phyloP scores from a whole-genome alignment of 2,888 invertebrate species.

The Clanis bilineata region DNA sequence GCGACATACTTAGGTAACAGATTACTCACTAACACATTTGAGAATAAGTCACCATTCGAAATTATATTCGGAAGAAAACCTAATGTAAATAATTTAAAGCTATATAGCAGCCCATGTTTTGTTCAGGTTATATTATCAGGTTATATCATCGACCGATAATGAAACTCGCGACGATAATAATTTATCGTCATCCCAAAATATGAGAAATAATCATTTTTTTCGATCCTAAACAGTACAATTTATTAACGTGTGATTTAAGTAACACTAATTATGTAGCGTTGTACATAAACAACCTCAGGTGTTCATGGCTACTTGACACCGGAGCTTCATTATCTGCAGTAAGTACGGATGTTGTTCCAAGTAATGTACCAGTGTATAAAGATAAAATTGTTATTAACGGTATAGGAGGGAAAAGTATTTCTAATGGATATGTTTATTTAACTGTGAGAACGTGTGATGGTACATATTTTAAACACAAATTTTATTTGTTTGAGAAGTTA shows the following conservation, averaged over 20 bases:
- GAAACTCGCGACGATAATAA: no score
- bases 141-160: no score
- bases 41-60: constrained; percentile 37
- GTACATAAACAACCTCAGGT: not conserved
- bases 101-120: constrained; percentile 38
- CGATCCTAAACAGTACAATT: no score
- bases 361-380: not conserved
- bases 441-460: not conserved
- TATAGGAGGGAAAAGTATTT: not conserved
- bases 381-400: not conserved
- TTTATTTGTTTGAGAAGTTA: constrained; percentile 18
- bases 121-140: no score
- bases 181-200: no score
- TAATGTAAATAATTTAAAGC: constrained; percentile 30
- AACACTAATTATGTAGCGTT: not conserved
- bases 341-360: not conserved
- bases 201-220: no score
- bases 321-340: not conserved
- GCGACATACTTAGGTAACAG: constrained; percentile 37
- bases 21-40: constrained; percentile 35
- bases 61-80: constrained; percentile 23
- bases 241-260: no score
- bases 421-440: not conserved
- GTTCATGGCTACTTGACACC: not conserved
- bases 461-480: constrained; percentile 9